Percentiles rank a stretch among this genome's conserved stretches.
These are phyloP conservation scores for Octodonta nipae DNA, from an alignment of 2,888 invertebrate species.

Conservation along the genomic window DNA sequence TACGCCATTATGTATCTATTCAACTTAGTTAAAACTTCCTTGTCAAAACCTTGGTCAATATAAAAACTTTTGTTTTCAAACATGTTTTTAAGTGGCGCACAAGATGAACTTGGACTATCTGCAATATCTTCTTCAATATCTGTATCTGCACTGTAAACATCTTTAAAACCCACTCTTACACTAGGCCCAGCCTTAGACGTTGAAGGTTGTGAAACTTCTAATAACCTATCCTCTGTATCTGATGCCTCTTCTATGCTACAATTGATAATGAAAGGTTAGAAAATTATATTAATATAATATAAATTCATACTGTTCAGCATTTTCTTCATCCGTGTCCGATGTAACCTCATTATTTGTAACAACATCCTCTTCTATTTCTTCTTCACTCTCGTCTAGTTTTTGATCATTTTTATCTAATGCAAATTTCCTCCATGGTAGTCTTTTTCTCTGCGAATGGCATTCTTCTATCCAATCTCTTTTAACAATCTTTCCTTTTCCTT, in stretches of 20 bases:
- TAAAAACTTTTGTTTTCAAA: constrained; percentile 40
- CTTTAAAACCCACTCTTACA: constrained; percentile 12
- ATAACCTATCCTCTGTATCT: constrained; percentile 52
- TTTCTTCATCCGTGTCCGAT: constrained; percentile 11
- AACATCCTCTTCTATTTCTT: constrained; percentile 37
- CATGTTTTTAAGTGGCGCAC: constrained; percentile 36
- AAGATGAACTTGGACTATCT: constrained; percentile 4
- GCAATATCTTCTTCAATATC: constrained; percentile 26
- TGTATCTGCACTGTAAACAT: constrained; percentile 28
- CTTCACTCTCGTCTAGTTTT: constrained; percentile 38
- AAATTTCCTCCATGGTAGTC: constrained; percentile 47
- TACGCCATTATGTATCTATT: constrained; percentile 47
- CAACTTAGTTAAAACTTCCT: constrained; percentile 27
- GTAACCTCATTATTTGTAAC: constrained; percentile 11
- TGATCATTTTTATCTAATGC: constrained; percentile 41
- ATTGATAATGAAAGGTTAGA: constrained; percentile 5
- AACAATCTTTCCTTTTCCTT: constrained; percentile 51
- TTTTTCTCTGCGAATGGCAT: constrained; percentile 45
- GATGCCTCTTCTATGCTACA: constrained; percentile 24
- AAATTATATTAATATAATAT: constrained; percentile 2
- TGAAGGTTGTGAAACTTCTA: no score
- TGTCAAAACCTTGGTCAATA: constrained; percentile 33
- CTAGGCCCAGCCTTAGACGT: no score
- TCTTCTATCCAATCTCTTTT: constrained; percentile 62
- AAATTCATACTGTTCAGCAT: constrained; percentile 14